Evolutionary conservation across 37 sponge, comb jelly and placozoan genomes (phyloP), one percentile per base, ranked within the genome.

Genomic region (Ianthella basta): DNA sequence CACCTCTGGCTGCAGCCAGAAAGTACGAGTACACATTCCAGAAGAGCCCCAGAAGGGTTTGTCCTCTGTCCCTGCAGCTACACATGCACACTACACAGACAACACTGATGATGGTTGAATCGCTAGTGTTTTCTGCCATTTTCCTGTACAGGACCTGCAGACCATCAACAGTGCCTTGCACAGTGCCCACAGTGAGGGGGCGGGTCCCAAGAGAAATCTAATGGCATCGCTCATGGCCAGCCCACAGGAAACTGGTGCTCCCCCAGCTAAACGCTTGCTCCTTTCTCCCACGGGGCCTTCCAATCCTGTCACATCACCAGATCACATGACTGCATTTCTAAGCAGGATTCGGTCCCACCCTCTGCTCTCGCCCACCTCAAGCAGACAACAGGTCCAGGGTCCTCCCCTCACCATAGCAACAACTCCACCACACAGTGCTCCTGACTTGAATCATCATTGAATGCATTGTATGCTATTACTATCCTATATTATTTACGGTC

Each of bases 1-100:
- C 78, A 40, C 78, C 78, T 38, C 25, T 75, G 78, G 78, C 78
- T 53, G n/a, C 78, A 0, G 37, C 78, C 37, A 75, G 54, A 14
- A 75, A 75, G 53, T 75, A 25, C 40, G 78, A 75, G 38, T 75
- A n/a, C 8, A 75, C 78, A 0, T 41, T 75, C 12, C 54, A 75
- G 53, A 75, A 75, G 38, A 75, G 78, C 25, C 78, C 78, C 37
- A 36, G 78, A 41, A 75, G 37, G 54, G 78, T 75, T 19, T 0
- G 78, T 75, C n/a, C n/a, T n/a, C n/a, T 44, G 50, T 3, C 8
- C 50, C 50, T n/a, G n/a, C n/a, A n/a, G n/a, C n/a, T n/a, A 44
- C 50, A 44, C 50, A 44, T 10, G 3, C 6, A 3, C 50, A 44
- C 6, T 10, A 44, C 3, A 44, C 50, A 44, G 6, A 44, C 6